These are phyloP conservation scores for Oriolus oriolus DNA, from an alignment of 2,113 vertebrate species.

Conservation along the genomic window DNA sequence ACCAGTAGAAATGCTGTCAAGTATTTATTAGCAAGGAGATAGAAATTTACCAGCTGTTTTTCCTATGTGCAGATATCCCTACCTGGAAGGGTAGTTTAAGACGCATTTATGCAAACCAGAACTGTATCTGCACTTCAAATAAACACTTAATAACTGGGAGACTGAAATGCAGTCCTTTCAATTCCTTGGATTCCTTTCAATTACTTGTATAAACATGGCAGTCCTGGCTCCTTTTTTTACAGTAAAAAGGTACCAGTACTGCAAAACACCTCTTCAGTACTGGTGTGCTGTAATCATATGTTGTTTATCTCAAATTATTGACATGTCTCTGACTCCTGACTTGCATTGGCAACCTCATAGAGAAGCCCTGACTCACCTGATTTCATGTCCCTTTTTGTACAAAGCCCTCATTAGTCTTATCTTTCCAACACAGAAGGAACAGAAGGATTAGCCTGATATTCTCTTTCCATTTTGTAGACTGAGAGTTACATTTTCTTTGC, in stretches of 20 bases:
- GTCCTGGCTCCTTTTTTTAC: not conserved
- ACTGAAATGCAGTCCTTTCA: not conserved
- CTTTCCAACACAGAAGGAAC: not conserved
- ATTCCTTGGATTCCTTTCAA: not conserved
- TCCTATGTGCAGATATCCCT: not conserved
- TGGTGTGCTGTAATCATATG: not conserved
- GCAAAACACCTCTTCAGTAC: not conserved
- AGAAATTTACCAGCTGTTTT: not conserved
- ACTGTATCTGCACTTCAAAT: not conserved
- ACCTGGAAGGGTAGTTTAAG: not conserved
- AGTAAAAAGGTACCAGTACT: not conserved
- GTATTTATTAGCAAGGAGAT: not conserved
- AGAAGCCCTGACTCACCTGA: not conserved
- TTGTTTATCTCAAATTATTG: not conserved
- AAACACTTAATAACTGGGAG: not conserved
- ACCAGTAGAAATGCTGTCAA: not conserved
- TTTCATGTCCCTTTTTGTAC: not conserved
- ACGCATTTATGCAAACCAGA: not conserved
- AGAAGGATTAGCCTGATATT: not conserved
- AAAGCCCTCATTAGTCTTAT: not conserved
- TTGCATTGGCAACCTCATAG: not conserved
- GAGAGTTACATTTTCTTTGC: not conserved
- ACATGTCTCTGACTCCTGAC: not conserved
- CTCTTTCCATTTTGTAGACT: not conserved
- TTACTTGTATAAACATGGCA: not conserved